Evolutionary conservation across 2,113 vertebrate genomes (phyloP).

Genomic region (Equus przewalskii): DNA sequence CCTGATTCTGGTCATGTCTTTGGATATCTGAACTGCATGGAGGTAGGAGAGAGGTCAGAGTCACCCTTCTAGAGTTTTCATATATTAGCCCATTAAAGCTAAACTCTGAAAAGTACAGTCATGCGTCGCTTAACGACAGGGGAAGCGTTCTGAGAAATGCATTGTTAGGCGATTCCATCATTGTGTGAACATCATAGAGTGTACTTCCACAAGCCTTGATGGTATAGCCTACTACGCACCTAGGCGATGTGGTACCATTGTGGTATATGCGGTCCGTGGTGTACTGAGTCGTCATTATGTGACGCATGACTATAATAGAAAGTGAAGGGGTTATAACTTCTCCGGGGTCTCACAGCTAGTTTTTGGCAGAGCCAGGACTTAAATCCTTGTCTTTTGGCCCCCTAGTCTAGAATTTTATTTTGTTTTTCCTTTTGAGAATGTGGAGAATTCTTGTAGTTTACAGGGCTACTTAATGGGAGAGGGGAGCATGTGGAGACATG

Average conservation of each 20-base stretch:
- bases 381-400: conserved; percentile 23
- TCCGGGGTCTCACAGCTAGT: not conserved
- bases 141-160: too few relatives aligned
- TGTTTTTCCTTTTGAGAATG: conserved; percentile 24
- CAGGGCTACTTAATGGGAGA: not conserved
- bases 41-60: not conserved
- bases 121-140: too few relatives aligned
- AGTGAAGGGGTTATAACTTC: not conserved
- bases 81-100: not conserved
- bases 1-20: conserved; percentile 21
- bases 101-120: not conserved
- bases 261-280: too few relatives aligned
- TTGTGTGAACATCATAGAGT: too few relatives aligned
- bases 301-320: not conserved
- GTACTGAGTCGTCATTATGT: too few relatives aligned
- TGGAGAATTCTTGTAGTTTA: conserved; percentile 51
- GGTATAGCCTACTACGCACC: too few relatives aligned
- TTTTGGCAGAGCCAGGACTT: conserved; percentile 55
- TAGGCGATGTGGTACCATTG: too few relatives aligned
- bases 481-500: not conserved
- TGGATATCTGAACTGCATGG: not conserved
- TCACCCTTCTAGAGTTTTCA: not conserved
- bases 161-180: too few relatives aligned
- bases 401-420: conserved; percentile 24
- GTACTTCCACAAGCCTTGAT: too few relatives aligned